These are phyloP conservation scores for Lutraria rhynchaena DNA, from an alignment of 1,140 invertebrate species.

Conservation along the genomic window DNA sequence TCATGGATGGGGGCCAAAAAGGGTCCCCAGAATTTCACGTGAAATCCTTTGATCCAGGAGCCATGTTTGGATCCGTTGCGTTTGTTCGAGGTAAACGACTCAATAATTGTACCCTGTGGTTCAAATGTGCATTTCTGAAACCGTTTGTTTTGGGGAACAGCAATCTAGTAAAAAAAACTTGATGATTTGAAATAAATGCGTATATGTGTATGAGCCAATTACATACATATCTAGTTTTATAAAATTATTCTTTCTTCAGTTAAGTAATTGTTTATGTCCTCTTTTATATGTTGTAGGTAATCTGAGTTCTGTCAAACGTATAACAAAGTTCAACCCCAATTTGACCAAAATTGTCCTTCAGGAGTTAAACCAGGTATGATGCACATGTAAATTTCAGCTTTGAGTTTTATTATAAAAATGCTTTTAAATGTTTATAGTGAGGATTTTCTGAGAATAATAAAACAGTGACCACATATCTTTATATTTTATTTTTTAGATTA, in stretches of 20 bases:
- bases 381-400: not conserved
- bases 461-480: too few relatives aligned
- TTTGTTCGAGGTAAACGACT: conserved; percentile 70
- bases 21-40: conserved; percentile 32
- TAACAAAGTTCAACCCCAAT: conserved; percentile 61
- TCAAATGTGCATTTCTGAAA: not conserved
- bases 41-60: conserved; percentile 61
- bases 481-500: too few relatives aligned
- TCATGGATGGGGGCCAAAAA: conserved; percentile 20
- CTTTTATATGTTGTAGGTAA: conserved; percentile 64
- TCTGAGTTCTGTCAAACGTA: conserved; percentile 72
- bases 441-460: too few relatives aligned
- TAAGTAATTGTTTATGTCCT: too few relatives aligned
- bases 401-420: too few relatives aligned
- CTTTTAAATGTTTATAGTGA: too few relatives aligned
- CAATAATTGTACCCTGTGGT: not conserved
- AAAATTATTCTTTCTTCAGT: too few relatives aligned
- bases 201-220: too few relatives aligned
- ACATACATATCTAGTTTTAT: too few relatives aligned
- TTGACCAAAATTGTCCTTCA: conserved; percentile 72
- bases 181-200: too few relatives aligned
- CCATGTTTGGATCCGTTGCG: conserved; percentile 77
- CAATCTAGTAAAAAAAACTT: too few relatives aligned
- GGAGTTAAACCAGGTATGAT: conserved; percentile 73
- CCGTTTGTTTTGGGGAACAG: not conserved